Evolutionary conservation across 2,888 invertebrate species (phyloP), one percentile per base, ranked within the genome.

Genomic region (Ornithoptera alexandrae): DNA sequence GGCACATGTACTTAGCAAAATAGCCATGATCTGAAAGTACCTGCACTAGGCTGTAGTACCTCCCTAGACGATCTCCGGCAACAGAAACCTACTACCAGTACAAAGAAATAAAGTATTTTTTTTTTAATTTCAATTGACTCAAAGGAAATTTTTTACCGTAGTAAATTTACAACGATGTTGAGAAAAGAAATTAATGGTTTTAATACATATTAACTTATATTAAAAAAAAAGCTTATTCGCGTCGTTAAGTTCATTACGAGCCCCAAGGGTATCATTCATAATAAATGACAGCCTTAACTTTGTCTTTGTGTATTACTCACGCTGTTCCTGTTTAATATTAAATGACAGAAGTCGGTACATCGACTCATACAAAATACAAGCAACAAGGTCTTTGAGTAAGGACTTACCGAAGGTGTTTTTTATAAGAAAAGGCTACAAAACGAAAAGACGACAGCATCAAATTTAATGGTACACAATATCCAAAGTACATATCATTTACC

Each of bases 271-370:
- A 39, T 61, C 39, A 18, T 61, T 60, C 60, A 36, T 60, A 36
- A 60, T 36, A 60, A 60, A 60, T 60, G 60, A 60, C 36, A 36
- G 36, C 36, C 36, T 60, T 60, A 60, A 60, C 36, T 60, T 60
- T 30, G 58, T 59, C 58, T 10, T 59, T 60, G 60, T 60, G 60
- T 60, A 30, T 36, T 18, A 60, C 60, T 12, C 36, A 15, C 36
- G 18, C 30, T 15, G 57, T 58, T 58, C 22, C 22, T 58, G 15
- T 58, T 22, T 22, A 58, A 58, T 58, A 58, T 58, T 58, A 22
- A 58, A 22, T 58, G 57, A 22, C 20, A 22, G 22, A 58, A 58
- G 20, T 15, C 57, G 57, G 57, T 10, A 58, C 22, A 22, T 15
- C 22, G 7, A 58, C 22, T 58, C 12, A 20, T 56, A 20, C 15